Evolutionary conservation across 2,797 vertebrate genomes (phyloP).

Genomic region (Onychomys torridus): DNA sequence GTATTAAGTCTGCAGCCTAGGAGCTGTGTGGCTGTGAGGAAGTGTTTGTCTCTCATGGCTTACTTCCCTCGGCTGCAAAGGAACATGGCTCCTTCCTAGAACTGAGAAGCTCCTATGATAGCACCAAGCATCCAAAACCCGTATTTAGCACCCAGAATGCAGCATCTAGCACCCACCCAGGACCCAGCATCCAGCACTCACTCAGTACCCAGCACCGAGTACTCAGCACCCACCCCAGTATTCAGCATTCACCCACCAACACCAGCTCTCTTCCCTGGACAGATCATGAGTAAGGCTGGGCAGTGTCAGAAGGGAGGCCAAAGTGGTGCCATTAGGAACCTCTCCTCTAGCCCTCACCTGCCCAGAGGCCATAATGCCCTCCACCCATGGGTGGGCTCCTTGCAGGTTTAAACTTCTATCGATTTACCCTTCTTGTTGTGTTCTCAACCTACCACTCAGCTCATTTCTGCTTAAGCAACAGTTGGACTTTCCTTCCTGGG

Average conservation of each 20-base stretch:
- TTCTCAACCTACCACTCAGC: background rate
- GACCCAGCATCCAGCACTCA: background rate
- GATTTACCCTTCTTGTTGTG: background rate
- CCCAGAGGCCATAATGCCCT: background rate
- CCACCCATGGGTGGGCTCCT: background rate
- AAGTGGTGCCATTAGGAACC: background rate
- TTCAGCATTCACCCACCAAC: background rate
- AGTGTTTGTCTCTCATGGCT: background rate
- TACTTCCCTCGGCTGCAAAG: background rate
- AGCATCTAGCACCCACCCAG: background rate
- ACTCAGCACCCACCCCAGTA: background rate
- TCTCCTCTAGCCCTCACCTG: fast-evolving
- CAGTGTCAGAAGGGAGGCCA: background rate
- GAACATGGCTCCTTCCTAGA: background rate
- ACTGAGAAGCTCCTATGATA: background rate
- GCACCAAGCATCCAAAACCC: background rate
- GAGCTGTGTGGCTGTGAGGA: background rate
- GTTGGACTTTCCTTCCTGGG: conserved; percentile 27
- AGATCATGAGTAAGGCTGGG: background rate
- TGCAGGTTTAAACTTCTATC: background rate
- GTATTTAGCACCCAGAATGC: background rate
- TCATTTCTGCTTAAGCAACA: background rate
- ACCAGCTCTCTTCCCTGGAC: background rate
- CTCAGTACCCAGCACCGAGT: background rate
- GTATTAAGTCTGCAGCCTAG: background rate